These are phyloP conservation scores for Nyctibius grandis DNA, from an alignment of 2,797 vertebrate species.

Conservation along the genomic window DNA sequence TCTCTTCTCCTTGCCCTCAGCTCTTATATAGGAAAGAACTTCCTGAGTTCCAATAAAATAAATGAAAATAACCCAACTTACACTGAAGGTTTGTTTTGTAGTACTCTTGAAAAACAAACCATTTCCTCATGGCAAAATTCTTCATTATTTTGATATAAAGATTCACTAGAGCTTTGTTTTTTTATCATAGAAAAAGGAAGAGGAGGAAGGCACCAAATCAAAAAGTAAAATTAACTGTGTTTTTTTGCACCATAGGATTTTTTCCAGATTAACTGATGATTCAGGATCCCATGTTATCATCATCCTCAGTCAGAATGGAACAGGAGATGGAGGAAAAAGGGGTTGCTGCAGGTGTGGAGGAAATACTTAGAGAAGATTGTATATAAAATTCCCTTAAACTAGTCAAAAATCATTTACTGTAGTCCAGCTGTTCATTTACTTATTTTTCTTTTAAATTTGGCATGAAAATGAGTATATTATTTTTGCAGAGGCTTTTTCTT, in stretches of 20 bases:
- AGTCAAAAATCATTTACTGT: constrained; percentile 32
- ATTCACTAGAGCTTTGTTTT: background rate
- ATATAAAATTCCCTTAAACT: constrained; percentile 44
- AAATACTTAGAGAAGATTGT: constrained; percentile 53
- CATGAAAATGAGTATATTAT: constrained; percentile 45
- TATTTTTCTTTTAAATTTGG: constrained; percentile 46
- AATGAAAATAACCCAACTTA: background rate
- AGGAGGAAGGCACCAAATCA: background rate
- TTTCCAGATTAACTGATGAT: constrained; percentile 12
- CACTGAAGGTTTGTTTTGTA: background rate
- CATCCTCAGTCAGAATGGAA: background rate
- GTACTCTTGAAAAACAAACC: background rate
- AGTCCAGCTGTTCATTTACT: constrained; percentile 61
- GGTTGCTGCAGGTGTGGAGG: constrained; percentile 59
- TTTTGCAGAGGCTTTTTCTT: constrained; percentile 30
- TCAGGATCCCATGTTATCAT: constrained; percentile 12
- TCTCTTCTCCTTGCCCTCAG: background rate
- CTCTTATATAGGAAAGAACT: background rate
- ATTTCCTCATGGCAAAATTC: background rate
- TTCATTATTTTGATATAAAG: background rate
- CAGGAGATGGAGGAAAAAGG: background rate
- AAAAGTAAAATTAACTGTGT: background rate
- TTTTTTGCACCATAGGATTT: background rate
- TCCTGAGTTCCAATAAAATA: background rate
- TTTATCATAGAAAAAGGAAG: background rate